A percentile compares a stretch with the other conserved stretches of the same genome.
phyloP scores from a whole-genome alignment of 2,888 invertebrate genomes.

The Troilus luridus region DNA sequence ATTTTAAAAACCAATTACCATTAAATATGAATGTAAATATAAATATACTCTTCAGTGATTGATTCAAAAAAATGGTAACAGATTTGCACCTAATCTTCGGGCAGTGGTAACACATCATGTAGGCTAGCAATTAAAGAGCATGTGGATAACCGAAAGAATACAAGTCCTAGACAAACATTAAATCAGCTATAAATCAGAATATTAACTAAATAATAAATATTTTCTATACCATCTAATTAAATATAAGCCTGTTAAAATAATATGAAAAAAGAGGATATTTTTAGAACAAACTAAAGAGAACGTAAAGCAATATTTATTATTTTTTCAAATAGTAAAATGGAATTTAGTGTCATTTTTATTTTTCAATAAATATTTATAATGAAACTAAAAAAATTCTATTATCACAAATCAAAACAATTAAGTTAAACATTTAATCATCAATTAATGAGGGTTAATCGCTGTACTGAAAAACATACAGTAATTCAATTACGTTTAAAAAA shows the following conservation, averaged over 20 bases:
- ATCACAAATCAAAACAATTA: neutral
- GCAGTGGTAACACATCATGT: neutral
- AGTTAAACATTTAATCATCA: too few species aligned
- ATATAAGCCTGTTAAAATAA: too few species aligned
- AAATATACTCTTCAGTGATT: neutral
- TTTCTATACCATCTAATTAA: neutral
- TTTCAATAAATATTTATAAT: neutral
- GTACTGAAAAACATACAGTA: too few species aligned
- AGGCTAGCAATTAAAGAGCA: neutral
- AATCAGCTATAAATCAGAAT: neutral
- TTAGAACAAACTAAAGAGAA: neutral
- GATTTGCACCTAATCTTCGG: neutral
- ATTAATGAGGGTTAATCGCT: too few species aligned
- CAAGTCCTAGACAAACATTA: neutral
- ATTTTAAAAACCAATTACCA: neutral
- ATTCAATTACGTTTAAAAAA: neutral
- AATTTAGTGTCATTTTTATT: neutral
- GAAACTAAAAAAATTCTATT: neutral
- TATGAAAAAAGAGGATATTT: too few species aligned
- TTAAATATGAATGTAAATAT: neutral
- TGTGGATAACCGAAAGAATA: neutral
- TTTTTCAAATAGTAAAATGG: neutral
- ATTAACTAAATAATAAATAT: neutral
- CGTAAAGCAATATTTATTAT: neutral
- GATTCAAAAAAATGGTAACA: neutral